A percentile compares a stretch with the other conserved stretches of the same genome.
These are phyloP conservation scores for Fregetta grallaria DNA, from an alignment of 2,113 vertebrate species.

Conservation along the genomic window DNA sequence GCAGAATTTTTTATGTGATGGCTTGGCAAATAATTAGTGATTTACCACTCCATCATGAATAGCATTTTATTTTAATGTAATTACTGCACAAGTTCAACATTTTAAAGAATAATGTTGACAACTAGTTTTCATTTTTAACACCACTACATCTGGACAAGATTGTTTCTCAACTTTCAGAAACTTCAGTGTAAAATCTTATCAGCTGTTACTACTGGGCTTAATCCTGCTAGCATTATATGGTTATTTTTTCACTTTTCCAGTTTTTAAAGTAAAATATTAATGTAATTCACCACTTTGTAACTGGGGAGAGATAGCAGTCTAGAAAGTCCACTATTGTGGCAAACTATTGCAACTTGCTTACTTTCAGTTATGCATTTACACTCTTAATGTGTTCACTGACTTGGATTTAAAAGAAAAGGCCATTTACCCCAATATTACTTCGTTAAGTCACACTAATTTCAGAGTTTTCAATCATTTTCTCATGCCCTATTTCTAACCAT, in stretches of 20 bases:
- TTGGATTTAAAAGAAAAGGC: not conserved
- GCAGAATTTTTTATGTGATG: not conserved
- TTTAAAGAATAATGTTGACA: not conserved
- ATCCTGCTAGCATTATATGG: rapidly evolving
- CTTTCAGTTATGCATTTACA: not conserved
- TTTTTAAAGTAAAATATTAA: not conserved
- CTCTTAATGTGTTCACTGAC: not conserved
- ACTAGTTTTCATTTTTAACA: not conserved
- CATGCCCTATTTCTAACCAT: not conserved
- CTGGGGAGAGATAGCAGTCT: not conserved
- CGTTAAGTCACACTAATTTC: not conserved
- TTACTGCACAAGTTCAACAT: not conserved
- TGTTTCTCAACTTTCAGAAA: not conserved
- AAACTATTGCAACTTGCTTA: not conserved
- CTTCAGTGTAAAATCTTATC: not conserved
- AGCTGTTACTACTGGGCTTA: not conserved
- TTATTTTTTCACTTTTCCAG: not conserved
- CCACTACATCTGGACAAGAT: not conserved
- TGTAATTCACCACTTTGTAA: not conserved
- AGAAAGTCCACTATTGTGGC: not conserved
- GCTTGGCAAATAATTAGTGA: not conserved
- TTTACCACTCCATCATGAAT: not conserved
- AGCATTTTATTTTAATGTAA: not conserved
- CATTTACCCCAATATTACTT: not conserved
- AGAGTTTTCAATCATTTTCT: not conserved